Conservation (phyloP, 2,797 vertebrate species). For the Somateria mollissima region DNA sequence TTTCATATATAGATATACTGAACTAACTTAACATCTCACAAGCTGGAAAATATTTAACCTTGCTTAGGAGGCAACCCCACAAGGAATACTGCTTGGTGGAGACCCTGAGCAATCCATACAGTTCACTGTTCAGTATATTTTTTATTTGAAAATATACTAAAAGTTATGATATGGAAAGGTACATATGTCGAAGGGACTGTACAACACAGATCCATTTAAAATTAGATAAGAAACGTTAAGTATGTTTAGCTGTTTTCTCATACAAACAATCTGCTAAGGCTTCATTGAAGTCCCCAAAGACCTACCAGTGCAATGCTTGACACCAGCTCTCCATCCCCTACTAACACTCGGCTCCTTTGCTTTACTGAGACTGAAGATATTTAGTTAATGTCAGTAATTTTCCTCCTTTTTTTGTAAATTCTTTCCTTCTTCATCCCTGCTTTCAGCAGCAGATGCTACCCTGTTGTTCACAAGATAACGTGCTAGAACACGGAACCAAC, state of each 20-base stretch:
- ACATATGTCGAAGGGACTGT: neutral
- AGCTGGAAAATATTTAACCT: neutral
- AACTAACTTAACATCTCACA: neutral
- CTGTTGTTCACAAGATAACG: neutral
- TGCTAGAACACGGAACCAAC: constrained; percentile 73
- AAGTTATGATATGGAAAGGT: neutral
- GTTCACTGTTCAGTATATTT: neutral
- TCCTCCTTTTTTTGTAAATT: neutral
- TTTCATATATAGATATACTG: neutral
- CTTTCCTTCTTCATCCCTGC: neutral
- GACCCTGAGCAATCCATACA: neutral
- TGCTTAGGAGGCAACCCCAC: neutral
- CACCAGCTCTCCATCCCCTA: neutral
- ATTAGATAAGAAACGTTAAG: neutral
- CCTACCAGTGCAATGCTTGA: neutral
- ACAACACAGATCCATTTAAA: neutral
- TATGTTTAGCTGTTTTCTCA: neutral
- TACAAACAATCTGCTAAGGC: neutral
- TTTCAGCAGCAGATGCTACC: neutral
- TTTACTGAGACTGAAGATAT: neutral
- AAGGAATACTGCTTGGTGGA: neutral
- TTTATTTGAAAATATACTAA: neutral
- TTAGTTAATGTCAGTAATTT: neutral
- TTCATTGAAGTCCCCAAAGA: neutral
- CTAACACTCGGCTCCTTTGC: neutral